Conservation (phyloP, 2,797 vertebrate species). For the Pelochelys cantorii region DNA sequence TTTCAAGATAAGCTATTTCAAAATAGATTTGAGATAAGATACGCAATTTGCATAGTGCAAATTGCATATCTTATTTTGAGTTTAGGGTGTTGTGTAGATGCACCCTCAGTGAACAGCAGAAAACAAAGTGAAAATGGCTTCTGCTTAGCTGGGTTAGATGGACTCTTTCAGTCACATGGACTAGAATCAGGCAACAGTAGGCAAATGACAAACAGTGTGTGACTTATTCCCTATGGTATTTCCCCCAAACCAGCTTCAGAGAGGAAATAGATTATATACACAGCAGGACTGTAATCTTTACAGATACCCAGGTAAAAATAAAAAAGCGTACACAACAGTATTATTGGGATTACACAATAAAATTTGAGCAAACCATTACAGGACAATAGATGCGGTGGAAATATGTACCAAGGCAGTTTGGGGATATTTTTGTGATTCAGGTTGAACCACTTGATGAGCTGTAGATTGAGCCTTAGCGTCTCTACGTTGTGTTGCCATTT, state of each 20-base stretch:
- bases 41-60: too few relatives aligned
- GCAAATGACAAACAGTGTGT: background rate
- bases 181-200: background rate
- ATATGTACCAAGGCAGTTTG: background rate
- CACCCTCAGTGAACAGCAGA: background rate
- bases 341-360: background rate
- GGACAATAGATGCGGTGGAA: background rate
- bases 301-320: background rate
- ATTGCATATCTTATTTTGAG: too few relatives aligned
- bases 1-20: too few relatives aligned
- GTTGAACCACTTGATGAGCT: background rate
- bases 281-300: background rate
- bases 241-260: background rate
- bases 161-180: background rate
- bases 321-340: background rate
- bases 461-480: constrained; percentile 22
- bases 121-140: background rate
- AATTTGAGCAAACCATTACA: background rate
- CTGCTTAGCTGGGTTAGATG: background rate
- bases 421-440: background rate
- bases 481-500: constrained; percentile 10
- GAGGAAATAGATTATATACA: background rate
- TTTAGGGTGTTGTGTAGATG: too few relatives aligned
- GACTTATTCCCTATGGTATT: background rate
- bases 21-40: too few relatives aligned